Evolutionary conservation across 2,113 vertebrate species (phyloP).

Genomic region (Sinocyclocheilus anshuiensis): DNA sequence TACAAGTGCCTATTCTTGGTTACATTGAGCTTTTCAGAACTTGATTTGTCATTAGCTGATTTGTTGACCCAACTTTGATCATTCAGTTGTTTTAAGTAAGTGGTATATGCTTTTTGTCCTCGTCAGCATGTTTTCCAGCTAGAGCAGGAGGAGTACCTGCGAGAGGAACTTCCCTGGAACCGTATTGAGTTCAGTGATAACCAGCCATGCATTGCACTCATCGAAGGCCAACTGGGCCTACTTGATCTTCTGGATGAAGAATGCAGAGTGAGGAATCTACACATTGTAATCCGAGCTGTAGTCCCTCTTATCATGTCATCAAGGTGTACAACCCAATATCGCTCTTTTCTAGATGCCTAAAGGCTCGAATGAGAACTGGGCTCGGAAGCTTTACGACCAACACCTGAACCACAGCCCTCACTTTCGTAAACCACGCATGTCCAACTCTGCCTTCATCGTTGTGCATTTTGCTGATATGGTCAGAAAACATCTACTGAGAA

Average conservation of each 20-base stretch:
- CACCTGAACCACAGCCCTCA: constrained; percentile 69
- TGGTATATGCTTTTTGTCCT: not conserved
- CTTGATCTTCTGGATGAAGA: constrained; percentile 82
- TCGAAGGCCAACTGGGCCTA: constrained; percentile 76
- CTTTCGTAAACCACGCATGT: constrained; percentile 78
- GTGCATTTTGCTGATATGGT: constrained; percentile 81
- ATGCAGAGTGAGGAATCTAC: constrained; percentile 70
- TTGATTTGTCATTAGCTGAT: not conserved
- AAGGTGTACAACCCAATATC: not conserved
- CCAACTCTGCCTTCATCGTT: constrained; percentile 73
- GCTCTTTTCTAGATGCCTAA: constrained; percentile 76
- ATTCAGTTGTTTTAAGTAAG: not conserved
- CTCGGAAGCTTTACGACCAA: constrained; percentile 77
- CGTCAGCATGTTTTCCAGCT: constrained; percentile 79
- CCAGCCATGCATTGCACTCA: constrained; percentile 77
- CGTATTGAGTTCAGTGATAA: constrained; percentile 79
- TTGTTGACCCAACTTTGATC: not conserved
- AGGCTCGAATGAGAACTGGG: constrained; percentile 80
- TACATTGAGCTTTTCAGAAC: not conserved
- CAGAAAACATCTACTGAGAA: constrained; percentile 26
- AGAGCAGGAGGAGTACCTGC: constrained; percentile 81
- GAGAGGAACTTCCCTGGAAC: constrained; percentile 80
- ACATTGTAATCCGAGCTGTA: not conserved
- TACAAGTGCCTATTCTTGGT: not conserved
- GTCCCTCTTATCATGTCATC: not conserved